Base-by-base conservation (phyloP, 2,797 vertebrate species). In the Sebastes wilsoni region DNA sequence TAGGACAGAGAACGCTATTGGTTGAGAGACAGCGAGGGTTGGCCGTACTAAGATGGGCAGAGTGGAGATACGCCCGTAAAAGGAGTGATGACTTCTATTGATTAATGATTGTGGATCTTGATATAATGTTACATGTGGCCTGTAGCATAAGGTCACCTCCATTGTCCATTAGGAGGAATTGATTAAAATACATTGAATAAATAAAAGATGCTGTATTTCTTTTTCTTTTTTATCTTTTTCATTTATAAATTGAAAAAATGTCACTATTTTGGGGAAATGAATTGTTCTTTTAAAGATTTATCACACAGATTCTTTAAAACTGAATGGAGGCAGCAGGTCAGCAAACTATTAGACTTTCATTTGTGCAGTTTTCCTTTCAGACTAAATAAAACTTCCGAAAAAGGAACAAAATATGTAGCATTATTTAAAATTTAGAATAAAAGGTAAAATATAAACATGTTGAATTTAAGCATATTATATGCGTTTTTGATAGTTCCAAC, bases 31-130 rank as follows among this genome's bases (percentile, higher is more conserved):
- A 49, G 36, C 2, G 30, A 72, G 81, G 84, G 79, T n/a, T 34
- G 77, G 78, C n/a, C n/a, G 11, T 62, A 34, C 49, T 60, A 28
- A 80, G 52, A 88, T 86, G 86, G 77, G 83, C 55, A 84, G 77
- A 86, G 76, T 2, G 55, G 65, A 79, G 72, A 72, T 6, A 55
- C 3, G 18, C n/a, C 75, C 75, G 81, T 69, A 78, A 74, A 84
- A 82, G 58, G 66, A 86, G 59, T 16, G 49, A 80, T 79, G 82
- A 77, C 54, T 75, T 81, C 28, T 49, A 62, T 20, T 23, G 12
- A 80, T 66, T 30, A 23, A 65, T 56, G 4, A 49, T 66, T 77
- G 18, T 22, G 79, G 16, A 66, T 52, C 8, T 23, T 12, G 4
- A 67, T 75, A n/a, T 52, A 2, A 64, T 67, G 20, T 60, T 7